A percentile compares a stretch with the other conserved stretches of the same genome.
These are phyloP conservation scores for Nemopilema nomurai DNA, from an alignment of 30 jellyfish, hydroid and myxozoan genomes.

Conservation along the genomic window DNA sequence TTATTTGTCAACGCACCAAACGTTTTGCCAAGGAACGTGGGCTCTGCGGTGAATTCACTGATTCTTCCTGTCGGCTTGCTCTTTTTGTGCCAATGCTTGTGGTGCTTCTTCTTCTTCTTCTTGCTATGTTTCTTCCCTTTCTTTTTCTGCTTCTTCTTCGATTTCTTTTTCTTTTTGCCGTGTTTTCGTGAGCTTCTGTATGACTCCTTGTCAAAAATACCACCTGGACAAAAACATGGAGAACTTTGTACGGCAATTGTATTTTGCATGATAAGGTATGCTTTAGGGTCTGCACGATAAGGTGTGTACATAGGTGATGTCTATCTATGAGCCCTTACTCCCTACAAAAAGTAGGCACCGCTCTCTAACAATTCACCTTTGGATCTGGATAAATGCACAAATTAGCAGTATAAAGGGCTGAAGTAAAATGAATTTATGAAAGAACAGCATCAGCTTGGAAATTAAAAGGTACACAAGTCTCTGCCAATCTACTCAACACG, in stretches of 20 bases:
- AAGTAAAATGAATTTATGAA: no score
- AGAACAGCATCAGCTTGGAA: no score
- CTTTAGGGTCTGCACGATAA: neutral
- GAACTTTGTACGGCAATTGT: neutral
- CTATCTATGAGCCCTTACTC: neutral
- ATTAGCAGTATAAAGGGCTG: neutral
- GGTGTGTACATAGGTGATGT: neutral
- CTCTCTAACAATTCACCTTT: neutral
- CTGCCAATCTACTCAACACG: no score
- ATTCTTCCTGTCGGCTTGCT: slow-evolving; percentile 42
- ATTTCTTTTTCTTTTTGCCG: slow-evolving; percentile 46
- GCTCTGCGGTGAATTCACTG: slow-evolving; percentile 31
- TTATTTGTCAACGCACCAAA: slow-evolving; percentile 35
- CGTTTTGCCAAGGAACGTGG: slow-evolving; percentile 59
- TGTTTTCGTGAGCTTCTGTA: slow-evolving; percentile 46
- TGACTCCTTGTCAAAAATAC: slow-evolving; percentile 52
- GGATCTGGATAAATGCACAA: neutral
- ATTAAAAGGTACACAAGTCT: no score
- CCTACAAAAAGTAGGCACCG: no score
- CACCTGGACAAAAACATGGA: slow-evolving; percentile 16
- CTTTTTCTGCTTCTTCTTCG: slow-evolving; percentile 33
- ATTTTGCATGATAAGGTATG: neutral
- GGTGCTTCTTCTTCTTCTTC: slow-evolving; percentile 28
- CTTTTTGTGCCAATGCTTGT: slow-evolving; percentile 43
- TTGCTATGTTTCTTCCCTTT: slow-evolving; percentile 12